Evolutionary conservation across 1,140 invertebrate genomes (phyloP), one percentile per base, ranked within the genome.

Genomic region (Drosophila kikkawai): DNA sequence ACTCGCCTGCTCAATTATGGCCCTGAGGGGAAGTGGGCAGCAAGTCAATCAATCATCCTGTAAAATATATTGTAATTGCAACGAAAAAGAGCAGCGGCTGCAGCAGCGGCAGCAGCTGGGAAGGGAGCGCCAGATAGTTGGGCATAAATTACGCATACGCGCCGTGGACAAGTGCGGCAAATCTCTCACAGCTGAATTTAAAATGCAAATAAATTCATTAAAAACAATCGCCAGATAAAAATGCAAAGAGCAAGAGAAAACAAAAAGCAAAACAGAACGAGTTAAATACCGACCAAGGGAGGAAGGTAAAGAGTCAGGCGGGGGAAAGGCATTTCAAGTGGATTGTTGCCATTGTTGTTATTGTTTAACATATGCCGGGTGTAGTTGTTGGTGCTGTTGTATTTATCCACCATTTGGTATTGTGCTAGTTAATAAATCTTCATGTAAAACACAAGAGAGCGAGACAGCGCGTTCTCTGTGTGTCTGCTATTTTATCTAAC

Each of bases 401-500:
- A 63, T 69, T 81, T 81, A 81, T 81, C 60, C 47, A 47, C 45
- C 65, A 73, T 66, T 82, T 57, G 45, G 45, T 79, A 59, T 58
- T 79, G 63, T 59, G 68, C 66, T 44, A 81, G 82, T 86, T 70
- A 79, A 71, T 79, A 82, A 79, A 82, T 79, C 70, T 53, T 57
- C 69, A 74, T 79, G 59, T 74, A 69, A 63, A 69, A 78, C 58
- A 69, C 65, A 70, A 57, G 48, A 66, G 48, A 65, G 78, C 48
- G 60, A 36, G 37, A 74, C 44, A 37, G 34, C 9, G 44, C 36
- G 67, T 51, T 36, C 56, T 37, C 56, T 37, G 48, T 68, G 53
- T 74, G 74, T 56, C 73, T 85, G 67, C 64, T 79, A 79, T 85
- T 85, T 82, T 86, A 85, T 85, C 79, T 86, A 79, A 85, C 82